These are phyloP conservation scores for Uropsilus gracilis DNA, from an alignment of 2,113 vertebrate species.

Conservation along the genomic window DNA sequence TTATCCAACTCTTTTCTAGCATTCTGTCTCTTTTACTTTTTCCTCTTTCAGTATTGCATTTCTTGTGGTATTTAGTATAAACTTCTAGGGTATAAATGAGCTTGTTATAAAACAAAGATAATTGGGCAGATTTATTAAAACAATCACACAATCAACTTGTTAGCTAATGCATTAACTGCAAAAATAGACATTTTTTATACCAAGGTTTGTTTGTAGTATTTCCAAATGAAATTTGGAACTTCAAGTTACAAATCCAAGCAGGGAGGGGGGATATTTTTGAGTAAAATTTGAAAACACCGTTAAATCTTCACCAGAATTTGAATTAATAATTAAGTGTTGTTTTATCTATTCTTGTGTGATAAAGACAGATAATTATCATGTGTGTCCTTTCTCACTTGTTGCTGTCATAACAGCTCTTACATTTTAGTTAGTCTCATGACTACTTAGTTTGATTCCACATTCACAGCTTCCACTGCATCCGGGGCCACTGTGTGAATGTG, in stretches of 20 bases:
- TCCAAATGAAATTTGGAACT: background rate
- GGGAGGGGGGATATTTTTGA: background rate
- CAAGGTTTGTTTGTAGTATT: background rate
- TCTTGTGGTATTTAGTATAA: background rate
- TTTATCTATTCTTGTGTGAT: background rate
- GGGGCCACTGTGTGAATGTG: background rate
- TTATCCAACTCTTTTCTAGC: background rate
- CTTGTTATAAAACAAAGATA: constrained; percentile 6
- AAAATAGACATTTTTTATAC: background rate
- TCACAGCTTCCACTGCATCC: background rate
- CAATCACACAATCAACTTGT: background rate
- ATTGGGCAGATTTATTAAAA: background rate
- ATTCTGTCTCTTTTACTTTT: background rate
- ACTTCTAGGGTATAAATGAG: background rate
- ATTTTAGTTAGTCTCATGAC: background rate
- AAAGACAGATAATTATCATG: background rate
- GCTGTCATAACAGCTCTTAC: background rate
- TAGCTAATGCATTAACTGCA: background rate
- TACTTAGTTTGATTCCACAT: background rate
- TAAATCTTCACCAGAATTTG: background rate
- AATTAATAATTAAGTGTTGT: background rate
- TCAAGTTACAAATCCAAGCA: background rate
- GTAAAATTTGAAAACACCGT: background rate
- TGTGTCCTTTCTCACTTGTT: background rate
- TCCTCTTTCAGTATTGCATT: background rate